Conservation (phyloP, 53 echinoderm and acorn worm genomes). For the Actinopyga echinites region DNA sequence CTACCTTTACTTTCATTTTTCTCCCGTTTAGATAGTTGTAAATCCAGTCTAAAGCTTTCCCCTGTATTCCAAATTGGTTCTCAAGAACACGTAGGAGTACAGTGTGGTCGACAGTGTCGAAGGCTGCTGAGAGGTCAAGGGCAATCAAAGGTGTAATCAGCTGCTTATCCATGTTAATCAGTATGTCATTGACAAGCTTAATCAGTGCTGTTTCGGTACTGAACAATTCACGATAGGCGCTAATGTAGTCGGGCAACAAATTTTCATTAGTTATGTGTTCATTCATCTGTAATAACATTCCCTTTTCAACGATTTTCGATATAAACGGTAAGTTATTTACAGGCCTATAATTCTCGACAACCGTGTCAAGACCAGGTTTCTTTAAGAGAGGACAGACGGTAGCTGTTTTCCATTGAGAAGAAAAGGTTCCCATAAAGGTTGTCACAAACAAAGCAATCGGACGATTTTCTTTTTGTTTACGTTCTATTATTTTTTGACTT, state of each 20-base stretch:
- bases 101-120: too few relatives aligned
- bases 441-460: too few relatives aligned
- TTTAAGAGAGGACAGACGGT: background rate
- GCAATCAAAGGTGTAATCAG: background rate
- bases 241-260: conserved; percentile 6
- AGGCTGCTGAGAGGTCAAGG: too few relatives aligned
- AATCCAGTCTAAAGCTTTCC: conserved; percentile 11
- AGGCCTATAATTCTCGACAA: too few relatives aligned
- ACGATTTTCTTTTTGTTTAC: too few relatives aligned
- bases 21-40: too few relatives aligned
- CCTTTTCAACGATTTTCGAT: conserved; percentile 11
- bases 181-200: too few relatives aligned
- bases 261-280: conserved; percentile 1
- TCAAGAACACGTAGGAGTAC: background rate
- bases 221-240: background rate
- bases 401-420: conserved; percentile 6
- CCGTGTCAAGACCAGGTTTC: too few relatives aligned
- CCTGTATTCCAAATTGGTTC: conserved; percentile 21
- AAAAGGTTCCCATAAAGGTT: background rate
- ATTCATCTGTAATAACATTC: conserved; percentile 7
- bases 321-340: too few relatives aligned
- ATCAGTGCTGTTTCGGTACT: too few relatives aligned
- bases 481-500: too few relatives aligned
- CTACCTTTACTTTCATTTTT: too few relatives aligned
- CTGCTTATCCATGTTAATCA: conserved; percentile 8